phyloP scores from a whole-genome alignment of 2,888 invertebrate species.

The Euzophera pinguis region DNA sequence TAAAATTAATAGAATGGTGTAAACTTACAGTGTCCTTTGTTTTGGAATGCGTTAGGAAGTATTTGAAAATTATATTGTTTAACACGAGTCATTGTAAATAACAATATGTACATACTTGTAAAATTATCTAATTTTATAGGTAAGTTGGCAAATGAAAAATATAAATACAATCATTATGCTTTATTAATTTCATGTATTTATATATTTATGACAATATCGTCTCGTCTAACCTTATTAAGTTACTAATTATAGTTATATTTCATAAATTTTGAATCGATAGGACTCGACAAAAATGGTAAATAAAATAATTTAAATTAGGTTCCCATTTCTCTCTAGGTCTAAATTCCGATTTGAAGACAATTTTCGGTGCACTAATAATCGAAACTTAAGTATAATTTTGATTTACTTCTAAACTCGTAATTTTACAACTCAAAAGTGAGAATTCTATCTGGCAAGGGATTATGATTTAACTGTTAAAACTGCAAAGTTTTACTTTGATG shows the following conservation, averaged over 20 bases:
- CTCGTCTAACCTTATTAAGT: slow-evolving; percentile 80
- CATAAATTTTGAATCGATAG: slow-evolving; percentile 79
- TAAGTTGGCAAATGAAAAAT: slow-evolving; percentile 56
- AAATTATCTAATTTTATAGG: neutral
- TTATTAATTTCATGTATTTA: slow-evolving; percentile 81
- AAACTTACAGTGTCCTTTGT: neutral
- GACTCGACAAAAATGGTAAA: slow-evolving; percentile 76
- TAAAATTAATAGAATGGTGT: too few relatives aligned
- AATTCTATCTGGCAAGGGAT: slow-evolving; percentile 69
- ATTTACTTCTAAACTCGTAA: slow-evolving; percentile 54
- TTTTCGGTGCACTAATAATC: slow-evolving; percentile 54
- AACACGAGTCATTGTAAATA: too few relatives aligned
- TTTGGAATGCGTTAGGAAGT: neutral
- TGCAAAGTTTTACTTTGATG: too few relatives aligned
- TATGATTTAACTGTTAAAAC: neutral
- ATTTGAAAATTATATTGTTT: too few relatives aligned
- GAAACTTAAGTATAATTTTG: slow-evolving; percentile 55
- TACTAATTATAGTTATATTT: slow-evolving; percentile 78
- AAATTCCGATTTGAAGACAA: slow-evolving; percentile 57
- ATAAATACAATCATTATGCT: slow-evolving; percentile 78
- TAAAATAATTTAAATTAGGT: slow-evolving; percentile 67
- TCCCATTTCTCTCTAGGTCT: slow-evolving; percentile 55
- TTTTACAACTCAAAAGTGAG: slow-evolving; percentile 53
- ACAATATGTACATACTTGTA: neutral
- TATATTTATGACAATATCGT: slow-evolving; percentile 82